Base-by-base conservation (phyloP, 1,140 invertebrate genomes). In the Aleiodes sp. region DNA sequence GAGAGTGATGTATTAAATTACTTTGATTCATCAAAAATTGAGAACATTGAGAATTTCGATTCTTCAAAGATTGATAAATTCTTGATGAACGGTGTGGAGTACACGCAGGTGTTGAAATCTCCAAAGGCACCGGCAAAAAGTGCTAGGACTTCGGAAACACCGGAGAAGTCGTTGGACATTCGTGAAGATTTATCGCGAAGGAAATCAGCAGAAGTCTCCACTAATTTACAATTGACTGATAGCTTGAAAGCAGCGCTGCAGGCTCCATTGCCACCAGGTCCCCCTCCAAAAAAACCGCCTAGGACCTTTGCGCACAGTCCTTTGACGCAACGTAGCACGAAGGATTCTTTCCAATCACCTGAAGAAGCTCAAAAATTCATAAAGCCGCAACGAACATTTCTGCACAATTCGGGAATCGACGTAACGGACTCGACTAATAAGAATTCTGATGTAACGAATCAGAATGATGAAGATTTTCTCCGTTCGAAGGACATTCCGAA, bases 261-360 rank as follows among this genome's bases (percentile, higher is more conserved):
- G 74, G 86, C 89, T 70, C 90, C 90, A 0, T 77, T 92, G 65
- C 91, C 91, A 0, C 31, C 77, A 14, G 91, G 91, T 2, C 90
- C 91, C 7, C 90, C 91, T 29, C 92, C 92, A 0, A 89, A 89
- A 73, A 93, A 93, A 78, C 92, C 92, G 19, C 92, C 92, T 1
- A 79, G 92, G 77, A 90, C 89, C 4, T 91, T 92, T 77, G 84
- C 85, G 62, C 87, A 89, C 75, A 82, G 81, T 65, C 73, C 74
- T 10, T 73, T 70, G n/a, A 68, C 12, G 21, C 59, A 14, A 9
- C 37, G 41, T 29, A 33, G 29, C 16, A 2, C 16, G 21, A 2
- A 21, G 14, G 14, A 1, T 4, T 16, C n/a, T 43, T 16, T 2
- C 39, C 39, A 43, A 43, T 43, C 39, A 4, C 21, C 19, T 21